Percentiles rank a stretch among this genome's conserved stretches.
These are phyloP conservation scores for Danaus melanippus DNA, from an alignment of 1,140 invertebrate genomes.

Conservation along the genomic window DNA sequence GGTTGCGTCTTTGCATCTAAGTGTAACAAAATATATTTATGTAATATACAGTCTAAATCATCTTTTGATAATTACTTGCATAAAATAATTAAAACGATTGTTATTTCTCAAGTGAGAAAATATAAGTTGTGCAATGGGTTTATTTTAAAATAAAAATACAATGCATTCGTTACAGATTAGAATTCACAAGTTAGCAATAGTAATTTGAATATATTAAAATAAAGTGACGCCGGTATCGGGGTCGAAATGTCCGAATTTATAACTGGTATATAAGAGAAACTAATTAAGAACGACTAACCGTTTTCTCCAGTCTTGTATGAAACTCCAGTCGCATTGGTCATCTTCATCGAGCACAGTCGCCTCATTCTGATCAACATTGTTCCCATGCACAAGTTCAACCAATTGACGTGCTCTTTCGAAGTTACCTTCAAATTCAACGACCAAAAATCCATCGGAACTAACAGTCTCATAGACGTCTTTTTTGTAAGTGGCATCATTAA, in stretches of 20 bases:
- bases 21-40: conserved; percentile 16
- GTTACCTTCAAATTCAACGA: conserved; percentile 77
- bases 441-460: conserved; percentile 73
- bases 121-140: too few relatives aligned
- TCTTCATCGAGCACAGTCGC: conserved; percentile 62
- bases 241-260: conserved; percentile 9
- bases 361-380: conserved; percentile 63
- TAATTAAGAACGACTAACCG: conserved; percentile 62
- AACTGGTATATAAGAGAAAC: conserved; percentile 10
- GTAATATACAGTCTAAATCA: conserved; percentile 9
- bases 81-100: too few relatives aligned
- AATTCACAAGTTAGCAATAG: conserved; percentile 16
- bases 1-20: conserved; percentile 18
- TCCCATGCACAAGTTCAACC: conserved; percentile 71
- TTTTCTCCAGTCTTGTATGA: conserved; percentile 81
- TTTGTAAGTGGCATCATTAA: conserved; percentile 56
- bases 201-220: conserved; percentile 19
- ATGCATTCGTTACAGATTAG: conserved; percentile 15
- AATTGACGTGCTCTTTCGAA: conserved; percentile 75
- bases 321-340: conserved; percentile 79
- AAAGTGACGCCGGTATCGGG: conserved; percentile 13
- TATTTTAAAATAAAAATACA: conserved; percentile 6
- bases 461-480: conserved; percentile 53
- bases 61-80: conserved; percentile 11
- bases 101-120: too few relatives aligned